phyloP scores from a whole-genome alignment of 2,888 invertebrate species.

The Melinopterus prodromus region DNA sequence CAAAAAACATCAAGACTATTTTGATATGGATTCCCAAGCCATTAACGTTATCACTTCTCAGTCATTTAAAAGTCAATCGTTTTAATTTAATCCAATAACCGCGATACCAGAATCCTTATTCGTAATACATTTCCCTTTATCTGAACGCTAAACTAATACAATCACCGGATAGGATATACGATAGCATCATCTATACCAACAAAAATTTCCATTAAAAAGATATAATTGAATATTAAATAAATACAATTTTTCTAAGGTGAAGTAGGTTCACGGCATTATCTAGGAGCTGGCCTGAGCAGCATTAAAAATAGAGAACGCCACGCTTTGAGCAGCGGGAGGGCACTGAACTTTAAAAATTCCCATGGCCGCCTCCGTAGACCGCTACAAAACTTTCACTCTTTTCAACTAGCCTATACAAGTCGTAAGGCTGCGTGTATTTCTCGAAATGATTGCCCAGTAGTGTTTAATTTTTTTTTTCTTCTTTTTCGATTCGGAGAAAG shows the following conservation, averaged over 20 bases:
- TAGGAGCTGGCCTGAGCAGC: constrained; percentile 16
- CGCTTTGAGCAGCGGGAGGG: constrained; percentile 28
- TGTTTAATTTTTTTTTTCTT: too few relatives aligned
- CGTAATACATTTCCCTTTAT: too few relatives aligned
- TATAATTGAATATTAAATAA: constrained; percentile 13
- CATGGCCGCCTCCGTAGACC: constrained; percentile 33
- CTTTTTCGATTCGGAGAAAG: neutral
- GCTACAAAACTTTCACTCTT: constrained; percentile 45
- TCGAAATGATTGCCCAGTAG: constrained; percentile 6
- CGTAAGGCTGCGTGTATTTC: neutral
- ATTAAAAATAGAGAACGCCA: constrained; percentile 32
- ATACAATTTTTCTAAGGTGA: constrained; percentile 16
- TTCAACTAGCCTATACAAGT: constrained; percentile 26
- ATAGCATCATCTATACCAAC: neutral
- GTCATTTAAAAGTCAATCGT: too few relatives aligned
- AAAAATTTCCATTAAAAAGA: constrained; percentile 8
- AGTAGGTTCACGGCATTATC: neutral
- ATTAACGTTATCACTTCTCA: too few relatives aligned
- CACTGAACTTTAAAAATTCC: constrained; percentile 44
- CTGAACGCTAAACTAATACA: too few relatives aligned
- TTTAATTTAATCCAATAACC: too few relatives aligned
- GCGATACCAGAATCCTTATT: too few relatives aligned
- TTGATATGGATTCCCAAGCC: too few relatives aligned
- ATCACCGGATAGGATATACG: too few relatives aligned
- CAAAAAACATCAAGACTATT: too few relatives aligned